Evolutionary conservation across 1,140 invertebrate species (phyloP).

Genomic region (Penaeus indicus): DNA sequence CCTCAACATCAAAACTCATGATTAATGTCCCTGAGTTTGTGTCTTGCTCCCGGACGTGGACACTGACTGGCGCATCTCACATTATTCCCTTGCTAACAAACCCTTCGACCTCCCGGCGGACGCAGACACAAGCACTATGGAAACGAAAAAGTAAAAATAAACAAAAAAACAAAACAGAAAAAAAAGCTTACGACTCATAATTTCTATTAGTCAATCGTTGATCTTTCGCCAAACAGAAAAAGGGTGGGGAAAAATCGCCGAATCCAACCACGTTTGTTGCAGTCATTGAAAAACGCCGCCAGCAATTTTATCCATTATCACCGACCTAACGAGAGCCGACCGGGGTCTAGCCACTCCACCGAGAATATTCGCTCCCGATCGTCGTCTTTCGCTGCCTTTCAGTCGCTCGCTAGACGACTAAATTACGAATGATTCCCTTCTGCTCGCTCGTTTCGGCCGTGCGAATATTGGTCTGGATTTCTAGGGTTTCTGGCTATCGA

Average conservation of each 20-base stretch:
- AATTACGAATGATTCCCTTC: no score
- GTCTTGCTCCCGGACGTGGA: no score
- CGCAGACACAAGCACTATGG: slow-evolving; percentile 1
- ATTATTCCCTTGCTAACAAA: no score
- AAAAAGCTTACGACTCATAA: neutral
- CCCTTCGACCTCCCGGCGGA: neutral
- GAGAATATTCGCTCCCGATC: neutral
- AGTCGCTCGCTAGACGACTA: no score
- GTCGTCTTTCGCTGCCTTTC: neutral
- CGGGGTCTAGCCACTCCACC: neutral
- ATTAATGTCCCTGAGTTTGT: no score
- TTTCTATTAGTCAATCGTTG: slow-evolving; percentile 20
- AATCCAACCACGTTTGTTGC: slow-evolving; percentile 62
- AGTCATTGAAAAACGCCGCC: slow-evolving; percentile 59
- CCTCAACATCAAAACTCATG: no score
- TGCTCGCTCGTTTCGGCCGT: no score
- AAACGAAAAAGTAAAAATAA: neutral
- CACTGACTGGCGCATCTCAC: no score
- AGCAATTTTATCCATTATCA: slow-evolving; percentile 62
- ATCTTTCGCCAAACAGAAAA: slow-evolving; percentile 16
- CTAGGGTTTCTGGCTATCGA: no score
- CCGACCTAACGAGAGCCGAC: slow-evolving; percentile 48
- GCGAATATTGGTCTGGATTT: no score
- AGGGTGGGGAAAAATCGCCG: slow-evolving; percentile 46
- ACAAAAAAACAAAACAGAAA: slow-evolving; percentile 1